Evolutionary conservation across 2,888 invertebrate species (phyloP).

Genomic region (Ochlodes sylvanus): DNA sequence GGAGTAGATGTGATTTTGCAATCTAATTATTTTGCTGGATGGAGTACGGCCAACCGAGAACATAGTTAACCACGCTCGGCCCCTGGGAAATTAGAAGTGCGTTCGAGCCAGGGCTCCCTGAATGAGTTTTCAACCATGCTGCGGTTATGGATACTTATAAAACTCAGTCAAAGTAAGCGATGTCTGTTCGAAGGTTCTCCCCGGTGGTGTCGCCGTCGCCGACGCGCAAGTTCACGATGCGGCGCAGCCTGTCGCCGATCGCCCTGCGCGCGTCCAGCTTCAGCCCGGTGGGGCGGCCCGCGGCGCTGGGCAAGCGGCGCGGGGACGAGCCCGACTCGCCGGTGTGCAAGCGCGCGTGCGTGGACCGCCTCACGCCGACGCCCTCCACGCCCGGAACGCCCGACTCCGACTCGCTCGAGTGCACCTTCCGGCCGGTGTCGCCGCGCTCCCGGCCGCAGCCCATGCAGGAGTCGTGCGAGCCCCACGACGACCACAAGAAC

Average conservation of each 20-base stretch:
- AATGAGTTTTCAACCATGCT: too few relatives aligned
- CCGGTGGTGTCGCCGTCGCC: slow-evolving; percentile 92
- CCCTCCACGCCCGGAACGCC: slow-evolving; percentile 77
- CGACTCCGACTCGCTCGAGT: slow-evolving; percentile 77
- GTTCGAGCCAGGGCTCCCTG: too few relatives aligned
- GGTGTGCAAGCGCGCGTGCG: slow-evolving; percentile 72
- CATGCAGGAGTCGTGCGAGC: slow-evolving; percentile 64
- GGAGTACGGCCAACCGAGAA: too few relatives aligned
- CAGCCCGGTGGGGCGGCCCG: slow-evolving; percentile 86
- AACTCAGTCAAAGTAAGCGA: not conserved
- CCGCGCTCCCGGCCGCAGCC: slow-evolving; percentile 68
- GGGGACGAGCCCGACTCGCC: slow-evolving; percentile 86
- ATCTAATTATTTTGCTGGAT: too few relatives aligned
- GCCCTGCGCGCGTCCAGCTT: slow-evolving; percentile 91
- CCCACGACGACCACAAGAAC: slow-evolving; percentile 54
- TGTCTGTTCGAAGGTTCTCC: slow-evolving; percentile 69
- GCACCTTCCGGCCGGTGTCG: slow-evolving; percentile 80
- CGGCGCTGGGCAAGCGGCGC: slow-evolving; percentile 85
- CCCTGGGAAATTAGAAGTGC: too few relatives aligned
- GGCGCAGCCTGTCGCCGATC: slow-evolving; percentile 95
- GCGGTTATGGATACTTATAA: too few relatives aligned
- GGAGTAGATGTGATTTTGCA: too few relatives aligned
- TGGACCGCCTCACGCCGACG: slow-evolving; percentile 62
- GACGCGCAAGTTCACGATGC: slow-evolving; percentile 92
- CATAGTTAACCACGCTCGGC: too few relatives aligned